Base-by-base conservation (phyloP, 2,888 invertebrate genomes). In the Nycteola revayana region DNA sequence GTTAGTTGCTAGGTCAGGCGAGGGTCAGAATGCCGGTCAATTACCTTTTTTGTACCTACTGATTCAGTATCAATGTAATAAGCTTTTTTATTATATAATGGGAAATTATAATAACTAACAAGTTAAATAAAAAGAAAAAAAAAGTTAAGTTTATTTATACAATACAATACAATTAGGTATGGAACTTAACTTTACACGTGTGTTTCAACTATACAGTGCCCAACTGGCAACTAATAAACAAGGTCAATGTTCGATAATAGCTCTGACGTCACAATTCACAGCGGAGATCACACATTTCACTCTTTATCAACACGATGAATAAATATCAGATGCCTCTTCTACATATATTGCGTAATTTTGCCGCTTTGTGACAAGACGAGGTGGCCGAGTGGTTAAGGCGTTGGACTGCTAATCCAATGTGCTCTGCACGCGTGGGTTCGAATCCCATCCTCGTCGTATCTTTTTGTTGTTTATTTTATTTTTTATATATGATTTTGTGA, bases 331-430 rank as follows among this genome's bases (percentile, higher is more conserved):
- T 51, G 36, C 33, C 33, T n/a, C 36, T 36, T 31, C 28, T 36
- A n/a, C 3, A 51, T 32, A 6, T 23, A 24, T 38, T 49, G 8
- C 32, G 40, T 44, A 66, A 69, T 76, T 77, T 77, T 63, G 42
- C 22, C 1, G 0, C 1, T n/a, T 2, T 4, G 6, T 1, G 0
- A 24, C 63, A 66, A 63, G 93, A 93, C 93, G 93, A 93, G 93
- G 93, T 93, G 93, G 93, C 93, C 93, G 94, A 94, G 94, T 93
- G 94, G 93, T 93, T 93, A 93, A 93, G 93, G 93, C 93, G 93
- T 93, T 93, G 92, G 93, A 93, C 93, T 93, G 94, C 93, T 94
- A 94, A 94, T 93, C 93, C 93, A 93, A 93, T 93, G 93, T 92
- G 93, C 92, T 93, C 92, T 93, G 92, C 93, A 92, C 93, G 93